Evolutionary conservation across 1,140 invertebrate genomes (phyloP).

Genomic region (Melanaphis sacchari): DNA sequence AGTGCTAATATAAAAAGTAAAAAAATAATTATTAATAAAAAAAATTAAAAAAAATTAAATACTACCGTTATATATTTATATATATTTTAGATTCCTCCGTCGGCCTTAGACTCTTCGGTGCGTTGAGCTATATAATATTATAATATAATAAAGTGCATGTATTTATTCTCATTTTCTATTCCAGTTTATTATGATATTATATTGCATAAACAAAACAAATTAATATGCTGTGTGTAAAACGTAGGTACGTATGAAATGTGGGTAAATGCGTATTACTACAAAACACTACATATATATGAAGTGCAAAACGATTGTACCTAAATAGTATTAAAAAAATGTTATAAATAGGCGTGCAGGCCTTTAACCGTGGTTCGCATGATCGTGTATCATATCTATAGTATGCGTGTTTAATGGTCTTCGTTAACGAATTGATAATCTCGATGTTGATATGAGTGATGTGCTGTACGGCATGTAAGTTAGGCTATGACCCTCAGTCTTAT

Average conservation of each 20-base stretch:
- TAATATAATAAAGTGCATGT: not conserved
- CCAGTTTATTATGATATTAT: not conserved
- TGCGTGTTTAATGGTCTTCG: too few relatives aligned
- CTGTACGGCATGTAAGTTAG: too few relatives aligned
- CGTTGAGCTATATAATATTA: not conserved
- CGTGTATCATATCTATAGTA: too few relatives aligned
- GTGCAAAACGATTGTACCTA: not conserved
- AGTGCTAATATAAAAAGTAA: not conserved
- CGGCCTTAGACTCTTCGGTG: not conserved
- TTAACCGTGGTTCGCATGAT: too few relatives aligned
- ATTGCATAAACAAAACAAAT: not conserved
- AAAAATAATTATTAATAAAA: not conserved
- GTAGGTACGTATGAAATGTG: too few relatives aligned
- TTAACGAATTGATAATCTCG: too few relatives aligned
- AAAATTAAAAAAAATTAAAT: not conserved
- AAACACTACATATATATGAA: not conserved
- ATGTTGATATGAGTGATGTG: too few relatives aligned
- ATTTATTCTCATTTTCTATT: not conserved
- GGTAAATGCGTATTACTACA: not conserved
- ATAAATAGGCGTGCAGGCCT: not conserved
- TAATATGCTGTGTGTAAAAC: not conserved
- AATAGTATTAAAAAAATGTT: not conserved
- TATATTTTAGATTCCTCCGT: not conserved
- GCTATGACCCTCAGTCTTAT: too few relatives aligned
- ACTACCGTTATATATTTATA: constrained; percentile 15